Base-by-base conservation (phyloP, 1,140 invertebrate genomes). In the Papilio xuthus region DNA sequence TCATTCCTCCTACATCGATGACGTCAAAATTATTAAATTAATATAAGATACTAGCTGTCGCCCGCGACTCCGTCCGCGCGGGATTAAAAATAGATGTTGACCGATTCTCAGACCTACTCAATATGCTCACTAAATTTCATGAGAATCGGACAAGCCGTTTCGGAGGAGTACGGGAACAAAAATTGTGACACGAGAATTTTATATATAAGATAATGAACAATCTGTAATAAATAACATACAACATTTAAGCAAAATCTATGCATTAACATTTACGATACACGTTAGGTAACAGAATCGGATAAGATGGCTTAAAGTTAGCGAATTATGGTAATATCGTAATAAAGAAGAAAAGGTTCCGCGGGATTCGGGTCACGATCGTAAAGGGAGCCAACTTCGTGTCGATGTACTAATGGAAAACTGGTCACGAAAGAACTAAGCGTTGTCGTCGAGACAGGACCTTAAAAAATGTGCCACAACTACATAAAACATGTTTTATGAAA, bases 281-380 rank as follows among this genome's bases (percentile, higher is more conserved):
- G 26, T 32, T 67, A 67, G 12, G 26, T 67, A 67, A 67, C 26
- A 67, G 26, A 67, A 67, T 28, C 12, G 26, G 26, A 79, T 23
- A 75, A 50, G 67, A 42, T 76, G 76, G 26, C 42, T 75, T 71
- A 60, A 42, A 53, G 73, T 78, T 69, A 76, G 78, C 75, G 82
- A 26, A 69, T 82, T 79, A 82, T 82, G 78, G 75, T 80, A 83
- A 84, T 82, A 70, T 78, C 77, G 85, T 84, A 85, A 83, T 83
- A 83, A 82, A 84, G 80, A 78, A 80, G 56, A 80, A 28, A 81
- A 82, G 69, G 78, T 67, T 72, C 50, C 70, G 74, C 67, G 81
- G 71, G 63, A 88, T 88, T 87, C 83, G 53, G 80, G 82, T 88
- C 87, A 87, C 84, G 84, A 80, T 85, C 81, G 78, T 85, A 79